A percentile compares a stretch with the other conserved stretches of the same genome.
These are phyloP conservation scores for Ommatoiulus sabulosus DNA, from an alignment of 2,888 invertebrate genomes.

Conservation along the genomic window DNA sequence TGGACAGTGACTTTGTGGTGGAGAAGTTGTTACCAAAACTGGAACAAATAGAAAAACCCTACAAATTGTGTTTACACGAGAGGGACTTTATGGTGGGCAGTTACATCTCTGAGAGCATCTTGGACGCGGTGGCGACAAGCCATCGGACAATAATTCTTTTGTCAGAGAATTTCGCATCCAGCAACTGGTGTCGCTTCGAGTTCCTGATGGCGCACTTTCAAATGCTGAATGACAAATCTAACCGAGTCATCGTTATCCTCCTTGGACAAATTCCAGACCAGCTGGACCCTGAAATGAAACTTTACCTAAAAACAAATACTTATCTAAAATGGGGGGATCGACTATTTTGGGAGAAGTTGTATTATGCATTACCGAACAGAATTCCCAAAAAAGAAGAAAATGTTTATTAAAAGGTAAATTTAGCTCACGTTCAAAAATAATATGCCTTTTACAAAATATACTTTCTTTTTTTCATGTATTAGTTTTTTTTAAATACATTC, in stretches of 20 bases:
- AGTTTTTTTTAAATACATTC: too few species aligned
- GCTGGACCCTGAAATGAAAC: conserved; percentile 62
- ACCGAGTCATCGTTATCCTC: conserved; percentile 64
- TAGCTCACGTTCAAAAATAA: too few species aligned
- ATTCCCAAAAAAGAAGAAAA: too few species aligned
- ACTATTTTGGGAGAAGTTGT: conserved; percentile 64
- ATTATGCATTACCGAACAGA: conserved; percentile 62
- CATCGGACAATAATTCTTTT: conserved; percentile 63
- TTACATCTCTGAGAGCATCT: conserved; percentile 64
- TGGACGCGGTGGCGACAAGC: conserved; percentile 63
- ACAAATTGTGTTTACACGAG: conserved; percentile 63
- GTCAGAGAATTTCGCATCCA: conserved; percentile 62
- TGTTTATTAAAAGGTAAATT: too few species aligned
- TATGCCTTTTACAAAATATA: too few species aligned
- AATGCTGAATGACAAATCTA: conserved; percentile 62
- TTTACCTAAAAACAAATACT: conserved; percentile 63
- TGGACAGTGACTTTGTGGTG: conserved; percentile 62
- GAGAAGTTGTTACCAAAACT: conserved; percentile 61
- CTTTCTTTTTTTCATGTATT: too few species aligned
- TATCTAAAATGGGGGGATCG: conserved; percentile 63
- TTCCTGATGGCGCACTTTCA: conserved; percentile 62
- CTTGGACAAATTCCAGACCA: conserved; percentile 63
- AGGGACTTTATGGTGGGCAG: conserved; percentile 64
- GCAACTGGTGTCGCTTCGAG: conserved; percentile 64
- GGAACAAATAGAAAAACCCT: conserved; percentile 60